Base-by-base conservation (phyloP, 1,140 invertebrate genomes). In the Drosophila nannoptera region DNA sequence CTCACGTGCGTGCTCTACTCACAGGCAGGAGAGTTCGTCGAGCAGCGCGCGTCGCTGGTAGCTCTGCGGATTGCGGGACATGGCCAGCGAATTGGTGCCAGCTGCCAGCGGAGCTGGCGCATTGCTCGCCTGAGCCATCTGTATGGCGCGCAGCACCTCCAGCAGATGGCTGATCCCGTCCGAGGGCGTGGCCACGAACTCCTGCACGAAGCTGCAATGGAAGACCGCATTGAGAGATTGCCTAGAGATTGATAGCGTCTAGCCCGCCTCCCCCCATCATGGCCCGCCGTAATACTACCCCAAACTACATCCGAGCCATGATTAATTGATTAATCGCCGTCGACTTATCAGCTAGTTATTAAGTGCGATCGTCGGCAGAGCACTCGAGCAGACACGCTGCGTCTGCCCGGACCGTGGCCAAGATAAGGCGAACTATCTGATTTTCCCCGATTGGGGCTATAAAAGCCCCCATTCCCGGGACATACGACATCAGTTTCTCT, bases 1-100 rank as follows among this genome's bases (percentile, higher is more conserved):
- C 22, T 22, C 22, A 3, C 22, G 3, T 22, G 22, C 22, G 3
- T 22, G 1, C 22, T 22, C 22, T 22, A 91, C 91, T 91, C 70
- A 92, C 87, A 98, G 92, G 89, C 96, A 97, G 56, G 96, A 95
- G 45, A 97, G 91, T 89, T 98, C 96, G 89, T 97, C 96, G 16
- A 96, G 90, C 45, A 97, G 91, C 3, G 95, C 94, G 61, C 95
- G 91, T 7, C 94, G 89, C 73, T 92, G 91, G 16, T 93, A 90
- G 32, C 92, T 91, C 11, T 92, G 92, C 0, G 93, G 63, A 90
- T 64, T 91, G 82, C 67, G 90, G 53, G 61, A 91, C 86, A 90
- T 87, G 9, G 91, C 90, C 48, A 89, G 87, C 16, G 90, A 90
- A 58, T 90, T 75, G 90, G 88, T 61, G 87, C 63, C 84, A 1